Base-by-base conservation (phyloP, 2,888 invertebrate genomes). In the Trachelus stipa region DNA sequence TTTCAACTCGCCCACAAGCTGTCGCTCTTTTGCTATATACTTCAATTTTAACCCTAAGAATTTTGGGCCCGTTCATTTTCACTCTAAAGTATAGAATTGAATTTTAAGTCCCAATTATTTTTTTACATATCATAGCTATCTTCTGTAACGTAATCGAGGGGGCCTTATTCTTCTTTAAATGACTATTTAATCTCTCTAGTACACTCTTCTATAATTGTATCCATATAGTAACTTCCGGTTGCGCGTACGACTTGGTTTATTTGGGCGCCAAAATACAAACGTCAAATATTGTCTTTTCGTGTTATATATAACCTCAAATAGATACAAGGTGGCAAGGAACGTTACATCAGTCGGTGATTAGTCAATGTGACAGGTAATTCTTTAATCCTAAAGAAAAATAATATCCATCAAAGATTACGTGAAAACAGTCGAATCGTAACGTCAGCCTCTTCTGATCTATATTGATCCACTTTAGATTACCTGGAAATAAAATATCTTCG, bases 1-100 rank as follows among this genome's bases (percentile, higher is more conserved):
- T 83, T 76, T 80, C 76, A 84, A 85, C 83, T 83, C 86, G 85
- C 85, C 85, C 85, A 86, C 87, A 85, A 86, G 83, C 85, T 86
- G 86, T 85, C 82, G 83, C 81, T 78, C 71, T 75, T 76, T 74
- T 76, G 77, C 80, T 79, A 80, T 77, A 77, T 79, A 77, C 81
- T 79, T 81, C 71, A 71, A 75, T 77, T 1, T 34, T 1, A 12
- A 31, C 12, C 23, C 9, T 23, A 56, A 9, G 56, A 56, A 56
- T 56, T 56, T 56, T 56, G 23, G 23, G 23, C 56, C 56, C 9
- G 56, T 56, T 1, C 40, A 40, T 15, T 15, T 56, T 56, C 9
- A 9, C 23, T 9, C 9, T 9, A 6, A 4, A 15, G 15, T 56
- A 23, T 23, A 6, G 6, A 56, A 56, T 2, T 56, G 9, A 23